Base-by-base conservation (phyloP, 2,888 invertebrate genomes). In the Xanthorhoe designata region DNA sequence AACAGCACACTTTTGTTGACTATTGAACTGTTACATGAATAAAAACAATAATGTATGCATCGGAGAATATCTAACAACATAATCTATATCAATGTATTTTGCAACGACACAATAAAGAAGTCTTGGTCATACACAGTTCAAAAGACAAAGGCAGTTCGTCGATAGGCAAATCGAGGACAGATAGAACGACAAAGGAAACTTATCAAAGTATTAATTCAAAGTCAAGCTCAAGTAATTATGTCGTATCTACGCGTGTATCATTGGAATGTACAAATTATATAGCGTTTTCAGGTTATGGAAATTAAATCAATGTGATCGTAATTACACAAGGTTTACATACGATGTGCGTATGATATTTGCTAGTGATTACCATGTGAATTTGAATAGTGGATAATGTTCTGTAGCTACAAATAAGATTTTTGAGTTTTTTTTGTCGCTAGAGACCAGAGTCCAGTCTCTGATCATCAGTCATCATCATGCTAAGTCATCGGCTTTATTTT, bases 241-340 rank as follows among this genome's bases (percentile, higher is more conserved):
- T 35, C 29, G 19, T 53, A 0, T 17, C n/a, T 45, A 59, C 58
- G 54, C 50, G 54, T 59, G 29, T 54, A 49, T 29, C 50, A 54
- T 59, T 54, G 53, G 50, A 59, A 64, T 53, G 24, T 17, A 18
- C 45, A 45, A 58, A 52, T 53, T 52, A 52, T 35, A 10, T 7
- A 32, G 15, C 35, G 35, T 35, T 64, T 64, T 64, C 64, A 55
- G 49, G 49, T 59, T 64, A 64, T 59, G 59, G 59, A 64, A 64
- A 60, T 60, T 7, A 13, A 32, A n/a, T 47, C 47, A 47, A 15
- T 24, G 24, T 45, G n/a, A 15, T 15, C 45, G 13, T 35, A 35
- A 50, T 56, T 47, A 58, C 29, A 29, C 32, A 54, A 24, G 38
- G 45, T 35, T 42, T 19, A 17, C 47, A 47, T 51, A 24, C 51